Evolutionary conservation across 2,113 vertebrate species (phyloP), one percentile per base, ranked within the genome.

Genomic region (Cyprinodon tularosa): DNA sequence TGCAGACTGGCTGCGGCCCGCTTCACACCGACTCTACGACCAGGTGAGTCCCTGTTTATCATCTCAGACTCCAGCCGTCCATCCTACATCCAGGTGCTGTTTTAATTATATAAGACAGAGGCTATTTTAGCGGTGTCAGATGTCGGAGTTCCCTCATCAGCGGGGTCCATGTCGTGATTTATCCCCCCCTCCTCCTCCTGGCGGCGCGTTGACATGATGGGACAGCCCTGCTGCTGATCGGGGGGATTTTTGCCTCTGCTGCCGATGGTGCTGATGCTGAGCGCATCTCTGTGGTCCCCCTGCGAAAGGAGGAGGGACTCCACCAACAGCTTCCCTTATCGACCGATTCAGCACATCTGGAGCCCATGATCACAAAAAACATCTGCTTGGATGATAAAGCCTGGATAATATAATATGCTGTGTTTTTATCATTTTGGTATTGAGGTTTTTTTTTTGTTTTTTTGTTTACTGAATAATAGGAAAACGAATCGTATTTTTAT

Each of bases 21-120:
- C 88, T 77, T 84, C 86, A 71, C 39, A 71, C 74, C n/a, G 80
- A 89, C 22, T 81, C 85, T 84, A 68, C 88, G 73, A 65, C 76
- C 62, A 81, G 94, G 94, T 94, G 88, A 94, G 93, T 93, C 77
- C 57, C 1, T 12, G 59, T 44, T 7, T 12, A 39, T 12, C 45
- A 71, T 1, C 29, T 29, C 29, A 29, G 29, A 29, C 29, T 29
- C 63, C 38, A 1, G 13, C 3, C 62, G 57, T 76, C 20, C 48
- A 2, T 4, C 45, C 38, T 67, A 39, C 62, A 48, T 42, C 45
- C 7, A 66, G 81, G 12, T 63, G 74, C 80, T 80, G 67, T 85
- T 78, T 86, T 12, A 57, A 69, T 88, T 84, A 84, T 80, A 72
- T 84, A 86, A 89, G 71, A 47, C n/a, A 74, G 36, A 68, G 48